Percentiles rank a stretch among this genome's conserved stretches.
Conservation (phyloP, 2,888 invertebrate genomes). For the Netelia melanura region DNA sequence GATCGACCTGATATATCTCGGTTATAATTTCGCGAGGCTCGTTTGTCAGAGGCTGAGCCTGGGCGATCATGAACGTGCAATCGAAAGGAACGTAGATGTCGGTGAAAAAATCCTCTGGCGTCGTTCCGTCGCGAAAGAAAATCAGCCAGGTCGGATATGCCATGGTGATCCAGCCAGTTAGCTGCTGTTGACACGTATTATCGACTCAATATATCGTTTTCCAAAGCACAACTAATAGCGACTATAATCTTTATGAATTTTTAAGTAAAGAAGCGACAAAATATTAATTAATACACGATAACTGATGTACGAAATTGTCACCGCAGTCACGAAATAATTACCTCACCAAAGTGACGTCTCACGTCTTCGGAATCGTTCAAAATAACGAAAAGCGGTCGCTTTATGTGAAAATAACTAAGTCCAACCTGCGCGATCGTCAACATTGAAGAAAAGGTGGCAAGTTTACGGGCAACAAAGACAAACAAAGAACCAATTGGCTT, state of each 20-base stretch:
- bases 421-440: slow-evolving; percentile 75
- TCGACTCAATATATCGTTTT: slow-evolving; percentile 21
- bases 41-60: slow-evolving; percentile 45
- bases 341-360: slow-evolving; percentile 76
- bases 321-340: slow-evolving; percentile 70
- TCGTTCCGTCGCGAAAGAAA: slow-evolving; percentile 78
- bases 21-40: slow-evolving; percentile 73
- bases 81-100: slow-evolving; percentile 80
- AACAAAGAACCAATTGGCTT: slow-evolving; percentile 44
- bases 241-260: not conserved
- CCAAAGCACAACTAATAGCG: slow-evolving; percentile 21
- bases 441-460: too few relatives aligned
- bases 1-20: slow-evolving; percentile 80
- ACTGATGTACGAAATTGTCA: not conserved
- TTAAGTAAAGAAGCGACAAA: slow-evolving; percentile 9
- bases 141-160: slow-evolving; percentile 82
- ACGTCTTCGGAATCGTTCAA: slow-evolving; percentile 79
- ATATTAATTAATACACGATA: slow-evolving; percentile 16
- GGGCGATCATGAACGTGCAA: slow-evolving; percentile 77
- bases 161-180: slow-evolving; percentile 81
- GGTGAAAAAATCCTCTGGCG: slow-evolving; percentile 75
- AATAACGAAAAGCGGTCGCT: slow-evolving; percentile 82
- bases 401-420: slow-evolving; percentile 77
- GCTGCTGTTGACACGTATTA: slow-evolving; percentile 72
- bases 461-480: not conserved